phyloP scores from a whole-genome alignment of 2,888 invertebrate genomes.

The Sphaerophoria taeniata region DNA sequence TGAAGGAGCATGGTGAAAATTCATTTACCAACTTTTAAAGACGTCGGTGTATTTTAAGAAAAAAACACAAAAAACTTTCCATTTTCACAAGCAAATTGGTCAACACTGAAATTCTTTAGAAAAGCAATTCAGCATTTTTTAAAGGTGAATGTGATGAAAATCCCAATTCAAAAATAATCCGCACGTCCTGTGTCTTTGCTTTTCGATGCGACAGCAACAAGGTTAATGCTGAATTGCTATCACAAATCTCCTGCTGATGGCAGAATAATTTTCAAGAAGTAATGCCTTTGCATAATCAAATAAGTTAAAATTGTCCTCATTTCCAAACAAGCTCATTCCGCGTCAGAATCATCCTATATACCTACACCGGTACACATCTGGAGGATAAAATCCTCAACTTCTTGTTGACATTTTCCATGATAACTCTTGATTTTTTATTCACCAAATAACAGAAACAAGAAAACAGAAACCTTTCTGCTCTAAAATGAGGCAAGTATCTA shows the following conservation, averaged over 20 bases:
- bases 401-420: constrained; percentile 32
- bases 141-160: no score
- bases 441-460: neutral
- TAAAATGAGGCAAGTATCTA: neutral
- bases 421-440: constrained; percentile 28
- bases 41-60: no score
- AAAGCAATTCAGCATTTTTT: no score
- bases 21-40: no score
- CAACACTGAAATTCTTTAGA: no score
- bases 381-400: neutral
- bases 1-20: no score
- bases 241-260: constrained; percentile 12
- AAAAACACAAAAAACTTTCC: no score
- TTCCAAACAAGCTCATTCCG: no score
- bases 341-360: neutral
- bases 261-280: neutral
- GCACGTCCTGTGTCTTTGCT: neutral
- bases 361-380: neutral
- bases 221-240: constrained; percentile 21
- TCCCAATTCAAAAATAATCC: no score
- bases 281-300: constrained; percentile 26
- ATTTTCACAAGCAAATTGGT: no score
- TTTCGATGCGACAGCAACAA: neutral
- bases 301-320: constrained; percentile 1
- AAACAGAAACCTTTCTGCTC: neutral